Evolutionary conservation across 2,888 invertebrate genomes (phyloP).

Genomic region (Dryomyza anilis): DNA sequence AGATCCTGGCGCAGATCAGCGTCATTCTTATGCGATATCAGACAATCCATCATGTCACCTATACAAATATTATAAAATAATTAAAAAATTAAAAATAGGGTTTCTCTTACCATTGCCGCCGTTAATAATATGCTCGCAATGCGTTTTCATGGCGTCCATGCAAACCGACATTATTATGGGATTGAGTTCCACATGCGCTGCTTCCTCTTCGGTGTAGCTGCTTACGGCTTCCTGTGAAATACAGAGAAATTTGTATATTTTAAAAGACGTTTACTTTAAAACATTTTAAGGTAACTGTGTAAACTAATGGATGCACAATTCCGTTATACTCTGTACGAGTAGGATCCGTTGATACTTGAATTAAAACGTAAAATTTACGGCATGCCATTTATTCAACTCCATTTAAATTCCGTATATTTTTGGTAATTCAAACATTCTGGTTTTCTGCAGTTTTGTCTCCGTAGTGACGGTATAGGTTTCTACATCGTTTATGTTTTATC

Average conservation of each 20-base stretch:
- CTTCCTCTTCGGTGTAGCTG: conserved; percentile 88
- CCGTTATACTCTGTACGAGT: too few relatives aligned
- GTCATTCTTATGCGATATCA: conserved; percentile 90
- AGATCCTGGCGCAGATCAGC: conserved; percentile 75
- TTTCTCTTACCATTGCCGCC: conserved; percentile 73
- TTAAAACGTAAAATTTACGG: too few relatives aligned
- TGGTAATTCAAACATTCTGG: too few relatives aligned
- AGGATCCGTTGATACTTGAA: too few relatives aligned
- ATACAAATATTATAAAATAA: neutral
- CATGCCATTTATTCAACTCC: too few relatives aligned
- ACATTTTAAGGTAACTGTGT: too few relatives aligned
- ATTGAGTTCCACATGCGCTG: conserved; percentile 88
- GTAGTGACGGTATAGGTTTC: too few relatives aligned
- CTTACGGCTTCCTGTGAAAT: conserved; percentile 66
- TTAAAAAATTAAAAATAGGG: neutral
- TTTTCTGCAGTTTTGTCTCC: too few relatives aligned
- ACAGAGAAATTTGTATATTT: neutral
- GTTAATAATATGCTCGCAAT: conserved; percentile 74
- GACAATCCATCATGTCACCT: conserved; percentile 90
- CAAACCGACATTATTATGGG: conserved; percentile 85
- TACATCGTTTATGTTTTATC: too few relatives aligned
- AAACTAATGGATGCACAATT: too few relatives aligned
- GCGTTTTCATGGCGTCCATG: conserved; percentile 74
- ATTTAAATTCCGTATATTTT: too few relatives aligned
- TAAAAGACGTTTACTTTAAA: neutral